Base-by-base conservation (phyloP, 2,113 vertebrate genomes). In the Petrocephalus zakoni region DNA sequence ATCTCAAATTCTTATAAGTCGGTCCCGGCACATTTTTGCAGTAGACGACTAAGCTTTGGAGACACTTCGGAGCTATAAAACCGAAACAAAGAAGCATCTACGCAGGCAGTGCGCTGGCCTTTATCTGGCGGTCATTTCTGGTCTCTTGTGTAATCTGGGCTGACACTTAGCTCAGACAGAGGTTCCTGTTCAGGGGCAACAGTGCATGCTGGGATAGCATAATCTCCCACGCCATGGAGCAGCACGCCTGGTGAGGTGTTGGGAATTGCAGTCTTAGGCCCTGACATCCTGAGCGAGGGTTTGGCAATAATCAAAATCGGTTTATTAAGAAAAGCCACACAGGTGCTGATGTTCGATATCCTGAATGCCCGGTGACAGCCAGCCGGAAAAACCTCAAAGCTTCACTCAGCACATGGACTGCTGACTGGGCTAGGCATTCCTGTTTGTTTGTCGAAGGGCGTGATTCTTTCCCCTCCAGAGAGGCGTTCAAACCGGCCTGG, bases 171-270 rank as follows among this genome's bases (percentile, higher is more conserved):
- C 10, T 53, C 53, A 46, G 8, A 53, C 37, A 19, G 25, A 29
- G 21, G 10, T 75, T 82, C 52, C 61, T 4, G 82, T 87, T 72
- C 42, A 72, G 49, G 72, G 21, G 11, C 10, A 0, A 19, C 87
- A 56, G 72, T 88, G 72, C 52, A 56, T 88, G 87, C 51, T 88
- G 68, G 87, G 87, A 88, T n/a, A 19, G 4, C 75, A 7, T 25
- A 88, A 51, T 37, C 17, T 46, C 49, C 29, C 51, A 55, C 29
- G 2, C 13, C 1, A 0, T 25, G 15, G 42, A 75, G 47, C 56
- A 29, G 47, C 58, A 51, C 21, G 9, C 25, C 46, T 11, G 87
- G 52, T 13, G 85, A 56, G 53, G 15, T 42, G n/a, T n/a, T 53
- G 47, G 25, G 8, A 37, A 34, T 17, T 56, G n/a, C 25, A 55